Evolutionary conservation across 2,797 vertebrate species (phyloP), one percentile per base, ranked within the genome.

Genomic region (Discoglossus pictus): DNA sequence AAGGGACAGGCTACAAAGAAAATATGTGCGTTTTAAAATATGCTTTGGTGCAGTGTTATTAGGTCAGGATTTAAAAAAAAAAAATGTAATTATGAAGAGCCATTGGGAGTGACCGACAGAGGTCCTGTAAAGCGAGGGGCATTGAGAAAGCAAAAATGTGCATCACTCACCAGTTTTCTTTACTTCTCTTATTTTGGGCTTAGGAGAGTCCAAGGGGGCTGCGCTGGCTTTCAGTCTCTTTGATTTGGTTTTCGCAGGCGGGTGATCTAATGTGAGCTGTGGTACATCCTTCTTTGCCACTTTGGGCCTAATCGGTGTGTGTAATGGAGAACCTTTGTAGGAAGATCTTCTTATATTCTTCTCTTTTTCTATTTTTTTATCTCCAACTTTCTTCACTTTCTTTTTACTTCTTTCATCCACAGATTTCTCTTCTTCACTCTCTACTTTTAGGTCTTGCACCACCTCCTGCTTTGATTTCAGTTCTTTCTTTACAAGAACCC

Each of bases 141-240:
- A n/a, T n/a, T n/a, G n/a, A n/a, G n/a, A n/a, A n/a, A n/a, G n/a
- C n/a, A 31, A 31, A 31, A 31, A 31, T 31, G 4, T 4, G 8
- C 27, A 4, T 4, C 27, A 4, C 50, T 69, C 15, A 69, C 52
- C 46, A 17, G 24, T 16, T 17, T 43, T 50, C 18, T 59, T 53
- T 16, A 38, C 10, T 21, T 31, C n/a, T 42, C 60, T 63, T 8
- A 10, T 9, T 40, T 38, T 55, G 5, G 12, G 1, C 34, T 21
- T 50, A 4, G 60, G 59, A 17, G 23, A 55, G 17, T 56, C 54
- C 35, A 10, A 13, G 4, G 18, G 10, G 11, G 6, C 13, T 6
- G 7, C 20, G 13, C 23, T 24, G 18, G 59, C 42, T 17, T 43
- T 69, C 1, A 48, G 48, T 46, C 10, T 12, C 13, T 21, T 6